These are phyloP conservation scores for Lepilemur septentrionalis DNA, from an alignment of 2,797 vertebrate genomes.

Conservation along the genomic window DNA sequence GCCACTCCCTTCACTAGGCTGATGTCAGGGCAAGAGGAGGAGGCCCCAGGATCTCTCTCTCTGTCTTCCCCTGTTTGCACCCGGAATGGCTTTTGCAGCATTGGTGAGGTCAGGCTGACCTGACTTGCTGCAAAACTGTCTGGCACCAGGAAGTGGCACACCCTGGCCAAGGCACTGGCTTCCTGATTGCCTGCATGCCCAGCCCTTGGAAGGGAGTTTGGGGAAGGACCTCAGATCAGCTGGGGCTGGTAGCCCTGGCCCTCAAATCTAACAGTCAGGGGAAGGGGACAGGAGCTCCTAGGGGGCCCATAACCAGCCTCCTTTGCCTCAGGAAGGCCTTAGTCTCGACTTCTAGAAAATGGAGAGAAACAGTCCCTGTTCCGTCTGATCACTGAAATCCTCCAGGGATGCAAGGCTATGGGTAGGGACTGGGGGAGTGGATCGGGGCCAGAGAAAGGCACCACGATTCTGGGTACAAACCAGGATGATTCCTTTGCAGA, in stretches of 20 bases:
- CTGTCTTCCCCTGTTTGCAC: background rate
- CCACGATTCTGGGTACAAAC: background rate
- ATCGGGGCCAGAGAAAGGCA: background rate
- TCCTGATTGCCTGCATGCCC: background rate
- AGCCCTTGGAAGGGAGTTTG: background rate
- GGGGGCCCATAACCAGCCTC: background rate
- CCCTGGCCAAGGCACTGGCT: background rate
- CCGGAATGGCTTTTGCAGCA: background rate
- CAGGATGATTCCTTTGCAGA: background rate
- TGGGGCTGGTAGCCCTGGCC: background rate
- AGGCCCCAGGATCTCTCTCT: background rate
- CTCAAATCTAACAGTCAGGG: background rate
- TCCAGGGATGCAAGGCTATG: background rate
- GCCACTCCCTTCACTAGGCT: background rate
- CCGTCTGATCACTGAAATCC: background rate
- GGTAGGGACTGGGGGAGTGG: background rate
- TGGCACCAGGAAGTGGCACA: background rate
- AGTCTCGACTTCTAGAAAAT: background rate
- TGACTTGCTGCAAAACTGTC: background rate
- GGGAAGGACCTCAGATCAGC: background rate
- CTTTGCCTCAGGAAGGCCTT: background rate
- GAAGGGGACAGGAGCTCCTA: background rate
- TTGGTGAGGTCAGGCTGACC: slow-evolving; percentile 45
- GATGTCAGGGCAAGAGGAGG: background rate
- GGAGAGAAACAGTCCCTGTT: background rate